Base-by-base conservation (phyloP, 2,888 invertebrate species). In the Nudaria mundana region DNA sequence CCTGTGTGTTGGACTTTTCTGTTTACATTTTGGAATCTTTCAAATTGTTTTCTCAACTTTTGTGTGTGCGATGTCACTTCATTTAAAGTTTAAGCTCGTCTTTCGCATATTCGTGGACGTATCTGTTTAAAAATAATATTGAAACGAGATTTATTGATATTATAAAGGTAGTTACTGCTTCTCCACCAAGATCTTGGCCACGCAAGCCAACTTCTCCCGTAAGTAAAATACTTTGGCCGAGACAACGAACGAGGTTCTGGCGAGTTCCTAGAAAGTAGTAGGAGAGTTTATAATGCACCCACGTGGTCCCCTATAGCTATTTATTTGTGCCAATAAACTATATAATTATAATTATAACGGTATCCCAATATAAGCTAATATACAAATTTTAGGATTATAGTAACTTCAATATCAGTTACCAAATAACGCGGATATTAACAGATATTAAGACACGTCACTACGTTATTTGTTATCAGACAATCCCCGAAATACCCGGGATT, bases 401-500 rank as follows among this genome's bases (percentile, higher is more conserved):
- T 33, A 11, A 34, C 18, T n/a, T 12, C 34, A n/a, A 8, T 8
- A 35, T 16, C 20, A 18, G 13, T 20, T 10, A 20, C 3, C 20
- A 40, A 35, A 40, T 30, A 4, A 13, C 25, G 30, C n/a, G 5
- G 26, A 20, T 35, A 56, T 60, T 44, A 57, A 45, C 34, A 47
- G 40, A 53, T 60, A 44, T 50, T 57, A 48, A 56, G 52, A 47
- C 35, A 40, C 31, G 48, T 57, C 61, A 64, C 56, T 53, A 52
- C 34, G 45, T 50, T 59, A 67, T 70, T 66, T 66, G 63, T 51
- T 51, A 52, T 48, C 35, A 31, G 42, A 37, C 44, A 60, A 56
- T 56, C 56, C 52, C 58, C 60, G 40, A 63, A 66, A 68, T 52
- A 51, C 63, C 44, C 14, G 48, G 69, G 63, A 63, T 69, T 67